Conservation (phyloP, 2,113 vertebrate genomes). For the Gymnobelideus leadbeateri region DNA sequence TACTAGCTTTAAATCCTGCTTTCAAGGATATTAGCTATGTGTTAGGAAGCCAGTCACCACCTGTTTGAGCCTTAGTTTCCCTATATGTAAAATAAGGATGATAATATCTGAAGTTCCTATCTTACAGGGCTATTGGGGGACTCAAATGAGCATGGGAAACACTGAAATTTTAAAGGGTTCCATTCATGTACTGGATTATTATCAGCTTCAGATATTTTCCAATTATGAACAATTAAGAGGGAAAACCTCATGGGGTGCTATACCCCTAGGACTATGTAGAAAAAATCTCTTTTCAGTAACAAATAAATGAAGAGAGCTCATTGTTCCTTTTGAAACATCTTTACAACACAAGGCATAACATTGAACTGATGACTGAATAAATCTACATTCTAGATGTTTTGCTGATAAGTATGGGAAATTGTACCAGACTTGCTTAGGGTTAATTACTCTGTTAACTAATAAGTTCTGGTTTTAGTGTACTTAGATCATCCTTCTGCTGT, state of each 20-base stretch:
- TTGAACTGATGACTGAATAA: conserved; percentile 10
- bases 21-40: too few species aligned
- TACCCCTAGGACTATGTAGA: not conserved
- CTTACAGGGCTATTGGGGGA: too few species aligned
- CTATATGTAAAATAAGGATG: too few species aligned
- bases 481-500: conserved; percentile 22
- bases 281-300: not conserved
- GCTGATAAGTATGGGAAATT: not conserved
- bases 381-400: not conserved
- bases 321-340: not conserved
- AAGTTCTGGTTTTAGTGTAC: conserved; percentile 33
- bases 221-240: not conserved
- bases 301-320: not conserved
- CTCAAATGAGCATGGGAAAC: too few species aligned
- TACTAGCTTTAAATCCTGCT: too few species aligned
- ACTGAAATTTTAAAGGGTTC: too few species aligned
- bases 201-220: too few species aligned
- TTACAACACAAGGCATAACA: not conserved
- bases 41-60: too few species aligned
- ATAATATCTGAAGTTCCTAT: too few species aligned
- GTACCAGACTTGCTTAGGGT: not conserved
- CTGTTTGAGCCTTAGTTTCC: too few species aligned
- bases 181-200: too few species aligned
- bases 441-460: not conserved
- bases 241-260: not conserved